Percentiles rank a stretch among this genome's conserved stretches.
Conservation (phyloP, 2,797 vertebrate species). For the Chiloscyllium punctatum region DNA sequence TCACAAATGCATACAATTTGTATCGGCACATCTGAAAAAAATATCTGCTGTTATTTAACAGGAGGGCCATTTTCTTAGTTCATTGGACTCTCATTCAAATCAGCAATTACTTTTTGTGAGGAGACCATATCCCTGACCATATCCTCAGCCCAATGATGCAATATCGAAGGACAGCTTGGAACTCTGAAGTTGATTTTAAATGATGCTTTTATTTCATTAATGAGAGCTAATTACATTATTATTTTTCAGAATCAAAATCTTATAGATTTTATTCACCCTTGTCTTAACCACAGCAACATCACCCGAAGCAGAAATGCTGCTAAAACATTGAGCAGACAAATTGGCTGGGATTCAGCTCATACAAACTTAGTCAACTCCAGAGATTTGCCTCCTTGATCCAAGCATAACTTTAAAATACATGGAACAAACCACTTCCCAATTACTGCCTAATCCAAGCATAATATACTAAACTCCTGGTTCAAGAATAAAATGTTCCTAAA, state of each 20-base stretch:
- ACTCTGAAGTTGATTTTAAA: too few species aligned
- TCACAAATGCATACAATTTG: neutral
- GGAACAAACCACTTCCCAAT: neutral
- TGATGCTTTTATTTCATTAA: neutral
- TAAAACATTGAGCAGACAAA: neutral
- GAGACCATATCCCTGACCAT: neutral
- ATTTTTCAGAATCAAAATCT: neutral
- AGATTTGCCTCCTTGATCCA: neutral
- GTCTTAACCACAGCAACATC: neutral
- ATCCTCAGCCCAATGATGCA: neutral
- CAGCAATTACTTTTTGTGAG: neutral
- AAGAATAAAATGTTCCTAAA: conserved; percentile 10
- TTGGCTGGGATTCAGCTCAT: neutral
- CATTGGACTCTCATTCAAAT: neutral
- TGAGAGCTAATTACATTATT: neutral
- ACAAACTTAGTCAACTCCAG: neutral
- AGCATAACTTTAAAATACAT: conserved; percentile 19
- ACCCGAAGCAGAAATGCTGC: neutral
- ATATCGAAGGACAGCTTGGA: neutral
- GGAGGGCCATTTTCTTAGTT: too few species aligned
- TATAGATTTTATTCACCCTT: neutral
- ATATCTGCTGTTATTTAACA: too few species aligned
- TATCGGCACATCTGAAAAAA: neutral
- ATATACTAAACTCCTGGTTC: neutral
- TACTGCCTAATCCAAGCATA: conserved; percentile 4